Base-by-base conservation (phyloP, 92 coral and sea anemone species). In the Bergia puertoricense region DNA sequence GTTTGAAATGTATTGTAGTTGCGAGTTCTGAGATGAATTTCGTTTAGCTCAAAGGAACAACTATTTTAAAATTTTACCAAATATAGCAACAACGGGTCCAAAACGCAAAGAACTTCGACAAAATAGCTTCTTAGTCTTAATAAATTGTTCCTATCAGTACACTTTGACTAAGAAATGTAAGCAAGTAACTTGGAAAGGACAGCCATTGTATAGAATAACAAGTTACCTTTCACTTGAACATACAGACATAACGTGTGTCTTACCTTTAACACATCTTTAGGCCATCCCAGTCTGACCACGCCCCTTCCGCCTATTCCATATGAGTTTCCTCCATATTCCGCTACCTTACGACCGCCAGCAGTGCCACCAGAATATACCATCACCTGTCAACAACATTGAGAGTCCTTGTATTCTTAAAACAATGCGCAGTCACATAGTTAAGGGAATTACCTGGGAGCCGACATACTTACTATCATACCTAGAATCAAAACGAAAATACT, bases 291-390 rank as follows among this genome's bases (percentile, higher is more conserved):
- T 72, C 95, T 89, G 23, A 93, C 88, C 59, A 97, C 98, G 79
- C 95, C 91, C 62, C 98, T 93, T 14, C 96, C 91, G 0, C 99
- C 99, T 48, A 88, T 85, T 36, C 99, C 99, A 80, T 23, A 88
- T 23, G 96, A 85, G 92, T 95, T 97, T 2, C 99, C 99, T 39
- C 99, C 99, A 88, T 82, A 97, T 87, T 97, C 99, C 13, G 94
- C 99, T 15, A 94, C 94, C 79, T 93, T 97, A 16, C 88, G 85
- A 83, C 95, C 90, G 46, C 78, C 93, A 23, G 95, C 86, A 72
- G 74, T 74, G 43, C 92, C 88, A 40, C 98, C 98, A 71, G 97
- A 92, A 85, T 95, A 93, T 66, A 97, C 90, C 40, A 88, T 74
- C 48, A 97, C 94, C 99, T 97, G 37, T 14, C 8, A 45, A 56